Evolutionary conservation across 2,113 vertebrate species (phyloP), one percentile per base, ranked within the genome.

Genomic region (Shinisaurus crocodilurus): DNA sequence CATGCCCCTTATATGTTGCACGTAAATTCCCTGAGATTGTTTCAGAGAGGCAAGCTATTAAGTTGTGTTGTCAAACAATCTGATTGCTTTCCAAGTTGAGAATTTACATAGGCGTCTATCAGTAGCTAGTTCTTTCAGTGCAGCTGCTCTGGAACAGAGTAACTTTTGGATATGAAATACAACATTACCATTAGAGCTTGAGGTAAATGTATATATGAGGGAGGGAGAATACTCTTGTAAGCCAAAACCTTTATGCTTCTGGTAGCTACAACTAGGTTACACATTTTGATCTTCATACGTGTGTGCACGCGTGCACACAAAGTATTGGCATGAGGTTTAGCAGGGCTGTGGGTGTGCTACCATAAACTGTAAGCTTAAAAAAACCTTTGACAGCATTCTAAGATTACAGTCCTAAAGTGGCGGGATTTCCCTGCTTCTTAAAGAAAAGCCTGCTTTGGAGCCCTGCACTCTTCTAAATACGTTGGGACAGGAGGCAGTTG

Each of bases 21-120:
- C 65, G 16, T 32, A 32, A 20, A 3, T 88, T 75, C 60, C 57
- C n/a, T 63, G 57, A 3, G 2, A 50, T 70, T 10, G 45, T 92
- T 89, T 83, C 86, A 72, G 50, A 86, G 72, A 86, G 69, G 50
- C 75, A n/a, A 20, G 32, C 27, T 54, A 34, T 74, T 75, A 91
- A 15, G 37, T 50, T 79, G 37, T 37, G 16, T 85, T 85, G 48
- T 91, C 75, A 91, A 86, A 69, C 37, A 48, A 20, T 50, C 74
- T 34, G 70, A 63, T 34, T 85, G 54, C 57, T 85, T 86, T 89
- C 9, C 34, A 82, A 37, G 18, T 50, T 57, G 43, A 15, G 45
- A 69, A 45, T 50, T 34, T 37, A 20, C 2, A 23, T 7, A 25
- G 70, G 32, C 20, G 25, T 25, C 37, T 43, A 45, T 1, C 0